A percentile compares a stretch with the other conserved stretches of the same genome.
These are phyloP conservation scores for Galaxias olidus DNA, from an alignment of 2,797 vertebrate genomes.

Conservation along the genomic window DNA sequence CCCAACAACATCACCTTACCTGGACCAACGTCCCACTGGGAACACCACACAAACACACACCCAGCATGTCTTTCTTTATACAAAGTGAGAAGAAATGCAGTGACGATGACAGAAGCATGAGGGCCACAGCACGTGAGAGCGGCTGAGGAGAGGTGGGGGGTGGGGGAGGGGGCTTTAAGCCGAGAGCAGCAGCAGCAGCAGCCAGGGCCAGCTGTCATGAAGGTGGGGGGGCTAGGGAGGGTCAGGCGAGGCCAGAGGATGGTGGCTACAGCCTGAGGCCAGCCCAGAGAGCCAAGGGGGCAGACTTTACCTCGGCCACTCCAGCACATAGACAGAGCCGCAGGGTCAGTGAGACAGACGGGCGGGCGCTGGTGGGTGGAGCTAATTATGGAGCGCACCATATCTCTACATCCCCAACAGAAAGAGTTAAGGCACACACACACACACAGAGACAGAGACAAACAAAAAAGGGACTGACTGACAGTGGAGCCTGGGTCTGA, in stretches of 20 bases:
- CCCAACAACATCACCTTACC: too few species aligned
- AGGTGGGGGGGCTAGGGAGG: constrained; percentile 6
- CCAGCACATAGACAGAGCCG: constrained; percentile 69
- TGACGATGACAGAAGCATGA: not conserved
- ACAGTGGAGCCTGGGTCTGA: constrained; percentile 54
- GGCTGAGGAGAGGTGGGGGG: constrained; percentile 14
- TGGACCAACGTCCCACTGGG: too few species aligned
- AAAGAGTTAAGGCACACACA: constrained; percentile 41
- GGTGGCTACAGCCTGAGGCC: constrained; percentile 64
- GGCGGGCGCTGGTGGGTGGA: too few species aligned
- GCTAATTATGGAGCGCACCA: not conserved
- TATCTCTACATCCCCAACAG: constrained; percentile 31
- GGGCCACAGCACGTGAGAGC: not conserved
- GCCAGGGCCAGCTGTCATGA: constrained; percentile 69
- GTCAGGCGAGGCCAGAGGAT: constrained; percentile 39
- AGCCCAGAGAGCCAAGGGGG: constrained; percentile 52
- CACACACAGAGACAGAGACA: constrained; percentile 45
- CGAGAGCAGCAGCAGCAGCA: constrained; percentile 50
- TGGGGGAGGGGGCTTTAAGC: constrained; percentile 16
- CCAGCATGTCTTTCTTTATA: too few species aligned
- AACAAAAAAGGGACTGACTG: constrained; percentile 23
- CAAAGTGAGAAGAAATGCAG: too few species aligned
- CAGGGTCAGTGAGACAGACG: constrained; percentile 56
- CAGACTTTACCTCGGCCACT: constrained; percentile 76
- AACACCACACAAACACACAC: too few species aligned